Conservation (phyloP, 2,113 vertebrate species). For the Nesoenas mayeri region DNA sequence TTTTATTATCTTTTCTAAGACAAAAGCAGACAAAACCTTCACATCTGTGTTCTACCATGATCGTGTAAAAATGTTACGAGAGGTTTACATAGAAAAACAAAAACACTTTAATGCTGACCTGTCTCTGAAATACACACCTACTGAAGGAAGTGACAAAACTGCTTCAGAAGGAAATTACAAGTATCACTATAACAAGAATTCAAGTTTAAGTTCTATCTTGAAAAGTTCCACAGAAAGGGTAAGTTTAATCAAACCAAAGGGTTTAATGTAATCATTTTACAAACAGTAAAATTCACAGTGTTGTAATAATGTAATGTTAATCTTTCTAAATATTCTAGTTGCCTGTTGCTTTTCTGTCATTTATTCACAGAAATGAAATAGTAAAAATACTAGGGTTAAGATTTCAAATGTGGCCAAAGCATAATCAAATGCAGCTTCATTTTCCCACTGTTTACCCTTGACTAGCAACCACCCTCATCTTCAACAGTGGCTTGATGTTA, state of each 20-base stretch:
- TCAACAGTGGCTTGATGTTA: not conserved
- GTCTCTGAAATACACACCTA: constrained; percentile 76
- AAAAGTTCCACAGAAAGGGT: constrained; percentile 67
- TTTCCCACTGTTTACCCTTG: not conserved
- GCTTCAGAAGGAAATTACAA: accelerated
- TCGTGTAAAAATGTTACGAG: constrained; percentile 65
- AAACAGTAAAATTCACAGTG: not conserved
- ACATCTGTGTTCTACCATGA: constrained; percentile 79
- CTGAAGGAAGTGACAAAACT: not conserved
- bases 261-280: not conserved
- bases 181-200: not conserved
- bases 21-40: constrained; percentile 77
- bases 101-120: constrained; percentile 14
- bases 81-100: constrained; percentile 59
- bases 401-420: not conserved
- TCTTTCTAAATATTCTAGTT: not conserved
- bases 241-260: not conserved
- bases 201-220: not conserved
- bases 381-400: not conserved
- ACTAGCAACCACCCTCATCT: not conserved
- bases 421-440: not conserved
- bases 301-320: not conserved
- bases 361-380: not conserved
- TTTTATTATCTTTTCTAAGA: constrained; percentile 71
- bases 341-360: not conserved